Base-by-base conservation (phyloP, 2,797 vertebrate genomes). In the Sternarchorhynchus goeldii region DNA sequence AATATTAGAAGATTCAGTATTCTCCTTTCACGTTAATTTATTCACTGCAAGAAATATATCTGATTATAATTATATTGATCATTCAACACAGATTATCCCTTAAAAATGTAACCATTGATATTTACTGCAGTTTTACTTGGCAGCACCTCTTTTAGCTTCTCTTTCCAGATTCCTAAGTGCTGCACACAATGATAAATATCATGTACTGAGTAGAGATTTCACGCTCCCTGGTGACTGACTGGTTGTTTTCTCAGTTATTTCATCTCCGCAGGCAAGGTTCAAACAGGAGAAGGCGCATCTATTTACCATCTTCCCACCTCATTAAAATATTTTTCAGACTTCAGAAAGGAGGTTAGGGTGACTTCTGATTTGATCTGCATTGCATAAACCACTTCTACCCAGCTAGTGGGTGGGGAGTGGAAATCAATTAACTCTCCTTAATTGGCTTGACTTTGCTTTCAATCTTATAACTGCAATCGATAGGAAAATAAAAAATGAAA, bases 401-500 rank as follows among this genome's bases (percentile, higher is more conserved):
- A 86, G 86, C 88, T 83, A 86, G 78, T 85, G 89, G 88, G 90
- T 89, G 85, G 85, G 75, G 90, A 91, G 89, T 25, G 25, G 92
- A 92, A 85, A 86, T 93, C 92, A 89, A 93, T 94, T 90, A 90
- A 88, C 87, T 90, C 86, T 86, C 81, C 60, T 85, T 93, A 93
- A 93, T 93, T 92, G 89, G 91, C 91, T 90, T 90, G 91, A 92
- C 90, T 91, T 90, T 90, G 88, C 85, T 89, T 90, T 89, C 88
- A 83, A 87, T 88, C 90, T 88, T 84, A 88, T 88, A 91, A 88
- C 86, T 86, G 78, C 85, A 85, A 89, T 93, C 91, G 87, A 93
- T 93, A 89, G 76, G 81, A 87, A 91, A 88, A 93, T 92, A 90
- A 92, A 90, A 93, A 91, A 92, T 92, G 84, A 92, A 92, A 90